phyloP scores from a whole-genome alignment of 2,797 vertebrate species.

The Distichodus sexfasciatus region DNA sequence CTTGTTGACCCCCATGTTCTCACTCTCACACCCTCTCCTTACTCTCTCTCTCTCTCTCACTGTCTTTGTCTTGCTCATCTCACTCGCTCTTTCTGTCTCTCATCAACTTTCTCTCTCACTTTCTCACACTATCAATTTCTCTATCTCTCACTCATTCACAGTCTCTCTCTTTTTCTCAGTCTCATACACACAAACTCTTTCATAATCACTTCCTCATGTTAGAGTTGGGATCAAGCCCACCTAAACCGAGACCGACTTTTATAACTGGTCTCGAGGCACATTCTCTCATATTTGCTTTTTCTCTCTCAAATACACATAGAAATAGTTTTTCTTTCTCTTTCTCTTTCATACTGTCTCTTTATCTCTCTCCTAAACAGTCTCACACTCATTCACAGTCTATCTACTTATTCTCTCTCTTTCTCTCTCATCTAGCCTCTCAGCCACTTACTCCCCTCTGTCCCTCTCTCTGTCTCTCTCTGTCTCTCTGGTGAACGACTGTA shows the following conservation, averaged over 20 bases:
- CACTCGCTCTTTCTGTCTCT: not conserved
- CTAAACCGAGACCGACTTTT: too few relatives aligned
- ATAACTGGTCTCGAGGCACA: too few relatives aligned
- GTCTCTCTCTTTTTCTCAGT: not conserved
- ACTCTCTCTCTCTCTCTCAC: constrained; percentile 21
- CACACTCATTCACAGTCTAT: too few relatives aligned
- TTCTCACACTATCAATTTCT: not conserved
- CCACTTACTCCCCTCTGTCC: not conserved
- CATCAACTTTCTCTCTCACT: constrained; percentile 1
- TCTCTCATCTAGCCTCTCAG: constrained; percentile 19
- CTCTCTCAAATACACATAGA: too few relatives aligned
- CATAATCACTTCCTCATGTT: too few relatives aligned
- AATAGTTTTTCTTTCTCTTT: too few relatives aligned
- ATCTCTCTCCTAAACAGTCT: constrained; percentile 16
- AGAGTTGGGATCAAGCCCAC: too few relatives aligned
- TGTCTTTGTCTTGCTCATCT: not conserved
- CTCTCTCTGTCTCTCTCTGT: constrained; percentile 1
- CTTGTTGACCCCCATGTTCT: too few relatives aligned
- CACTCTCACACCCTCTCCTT: too few relatives aligned
- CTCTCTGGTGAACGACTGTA: not conserved
- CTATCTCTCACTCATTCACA: constrained; percentile 11
- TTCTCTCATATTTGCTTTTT: too few relatives aligned
- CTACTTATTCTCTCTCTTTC: constrained; percentile 16
- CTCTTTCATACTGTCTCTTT: too few relatives aligned
- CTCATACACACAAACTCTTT: too few relatives aligned